Conservation (phyloP, 2,113 vertebrate species). For the Oryzias melastigma region DNA sequence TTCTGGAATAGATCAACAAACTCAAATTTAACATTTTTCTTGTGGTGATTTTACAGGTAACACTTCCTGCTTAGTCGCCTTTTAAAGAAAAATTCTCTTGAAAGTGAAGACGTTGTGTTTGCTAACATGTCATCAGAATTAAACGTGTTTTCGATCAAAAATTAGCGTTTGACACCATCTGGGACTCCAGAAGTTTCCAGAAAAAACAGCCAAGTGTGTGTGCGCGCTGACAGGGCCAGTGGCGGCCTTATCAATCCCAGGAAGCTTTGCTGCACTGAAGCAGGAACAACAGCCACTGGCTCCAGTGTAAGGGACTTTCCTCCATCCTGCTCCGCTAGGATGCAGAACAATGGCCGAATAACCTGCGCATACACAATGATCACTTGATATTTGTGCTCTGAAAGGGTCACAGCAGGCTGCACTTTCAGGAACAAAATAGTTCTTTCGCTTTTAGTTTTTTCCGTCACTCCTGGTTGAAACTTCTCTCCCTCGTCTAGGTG, state of each 20-base stretch:
- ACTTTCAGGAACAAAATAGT: conserved; percentile 20
- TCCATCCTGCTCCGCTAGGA: conserved; percentile 54
- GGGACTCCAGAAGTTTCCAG: too few relatives aligned
- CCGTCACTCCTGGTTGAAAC: not conserved
- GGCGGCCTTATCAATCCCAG: conserved; percentile 68
- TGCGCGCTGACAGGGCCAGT: conserved; percentile 18
- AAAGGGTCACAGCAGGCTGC: conserved; percentile 45
- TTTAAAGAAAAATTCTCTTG: not conserved
- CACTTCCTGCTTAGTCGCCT: too few relatives aligned
- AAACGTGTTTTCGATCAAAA: conserved; percentile 29
- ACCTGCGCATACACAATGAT: conserved; percentile 35
- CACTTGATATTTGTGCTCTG: conserved; percentile 34
- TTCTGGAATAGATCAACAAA: too few relatives aligned
- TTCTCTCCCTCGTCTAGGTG: not conserved
- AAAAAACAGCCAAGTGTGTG: conserved; percentile 49
- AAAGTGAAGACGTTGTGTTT: not conserved
- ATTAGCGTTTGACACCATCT: conserved; percentile 21
- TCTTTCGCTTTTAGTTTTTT: conserved; percentile 10
- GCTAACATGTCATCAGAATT: not conserved
- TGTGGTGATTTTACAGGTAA: too few relatives aligned
- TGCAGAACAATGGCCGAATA: conserved; percentile 67
- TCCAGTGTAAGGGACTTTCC: conserved; percentile 75
- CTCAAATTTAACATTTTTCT: too few relatives aligned
- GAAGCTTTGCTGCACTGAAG: conserved; percentile 64
- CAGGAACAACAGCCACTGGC: conserved; percentile 66